These are phyloP conservation scores for Thamnophis elegans DNA, from an alignment of 2,797 vertebrate genomes.

Conservation along the genomic window DNA sequence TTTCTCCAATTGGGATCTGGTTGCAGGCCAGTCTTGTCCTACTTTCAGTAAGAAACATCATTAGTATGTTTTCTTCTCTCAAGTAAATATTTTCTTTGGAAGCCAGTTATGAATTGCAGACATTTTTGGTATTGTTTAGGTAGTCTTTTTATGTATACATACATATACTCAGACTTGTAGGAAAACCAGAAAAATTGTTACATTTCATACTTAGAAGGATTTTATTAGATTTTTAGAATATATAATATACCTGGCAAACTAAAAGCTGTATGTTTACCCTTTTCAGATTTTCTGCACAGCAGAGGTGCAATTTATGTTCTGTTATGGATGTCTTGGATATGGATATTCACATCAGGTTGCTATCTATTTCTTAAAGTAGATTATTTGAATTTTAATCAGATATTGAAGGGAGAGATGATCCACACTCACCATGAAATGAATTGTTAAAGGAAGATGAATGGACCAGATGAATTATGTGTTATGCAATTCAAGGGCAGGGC, in stretches of 20 bases:
- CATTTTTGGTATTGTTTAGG: not conserved
- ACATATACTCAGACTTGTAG: not conserved
- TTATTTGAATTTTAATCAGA: conserved; percentile 4
- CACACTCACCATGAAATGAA: not conserved
- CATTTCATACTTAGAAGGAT: not conserved
- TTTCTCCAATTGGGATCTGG: not conserved
- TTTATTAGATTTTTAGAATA: not conserved
- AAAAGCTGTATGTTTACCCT: not conserved
- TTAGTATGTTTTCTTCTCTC: not conserved
- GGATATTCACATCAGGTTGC: conserved; percentile 73
- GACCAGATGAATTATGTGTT: not conserved
- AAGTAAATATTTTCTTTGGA: not conserved
- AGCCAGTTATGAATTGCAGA: not conserved
- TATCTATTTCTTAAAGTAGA: not conserved
- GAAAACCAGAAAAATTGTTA: not conserved
- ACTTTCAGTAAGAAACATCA: not conserved
- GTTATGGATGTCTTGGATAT: conserved; percentile 71
- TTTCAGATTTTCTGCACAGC: conserved; percentile 65
- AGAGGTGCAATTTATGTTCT: conserved; percentile 64
- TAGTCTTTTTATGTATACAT: not conserved
- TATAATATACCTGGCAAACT: not conserved
- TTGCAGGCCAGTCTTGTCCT: not conserved
- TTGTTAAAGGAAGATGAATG: not conserved
- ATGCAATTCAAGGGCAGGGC: not conserved
- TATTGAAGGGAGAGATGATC: not conserved